These are phyloP conservation scores for Campoletis sonorensis DNA, from an alignment of 1,140 invertebrate species.

Conservation along the genomic window DNA sequence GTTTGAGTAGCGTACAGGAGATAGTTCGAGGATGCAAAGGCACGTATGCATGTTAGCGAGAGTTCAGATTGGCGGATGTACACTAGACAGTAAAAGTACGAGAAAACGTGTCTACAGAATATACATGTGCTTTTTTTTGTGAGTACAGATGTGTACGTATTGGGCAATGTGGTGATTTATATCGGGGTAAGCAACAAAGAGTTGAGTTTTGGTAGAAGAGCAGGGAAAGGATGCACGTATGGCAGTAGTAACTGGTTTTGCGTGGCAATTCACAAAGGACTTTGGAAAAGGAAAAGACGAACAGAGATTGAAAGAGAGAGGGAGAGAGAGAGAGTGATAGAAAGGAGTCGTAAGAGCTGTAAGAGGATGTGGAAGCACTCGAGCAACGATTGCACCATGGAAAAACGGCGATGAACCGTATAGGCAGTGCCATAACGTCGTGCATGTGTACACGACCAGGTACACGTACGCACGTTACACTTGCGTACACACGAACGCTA, in stretches of 20 bases:
- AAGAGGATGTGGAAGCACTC: slow-evolving; percentile 33
- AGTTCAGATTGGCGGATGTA: not conserved
- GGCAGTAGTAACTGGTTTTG: slow-evolving; percentile 17
- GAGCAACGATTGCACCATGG: slow-evolving; percentile 46
- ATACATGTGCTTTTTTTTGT: not conserved
- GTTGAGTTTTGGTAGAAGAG: not conserved
- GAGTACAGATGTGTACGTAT: no score
- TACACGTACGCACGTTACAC: not conserved
- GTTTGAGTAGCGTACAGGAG: not conserved
- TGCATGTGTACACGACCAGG: not conserved
- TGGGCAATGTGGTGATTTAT: not conserved
- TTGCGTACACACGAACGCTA: not conserved
- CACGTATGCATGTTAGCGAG: not conserved
- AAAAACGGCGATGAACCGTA: slow-evolving; percentile 43
- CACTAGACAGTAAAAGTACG: slow-evolving; percentile 15
- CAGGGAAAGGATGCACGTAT: not conserved
- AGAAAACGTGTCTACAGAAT: slow-evolving; percentile 18
- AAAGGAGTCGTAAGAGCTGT: not conserved
- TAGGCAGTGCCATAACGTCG: not conserved
- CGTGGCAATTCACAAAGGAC: slow-evolving; percentile 48
- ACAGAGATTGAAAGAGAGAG: not conserved
- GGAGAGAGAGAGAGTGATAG: not conserved
- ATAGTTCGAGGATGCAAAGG: not conserved
- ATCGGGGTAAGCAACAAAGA: not conserved
- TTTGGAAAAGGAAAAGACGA: slow-evolving; percentile 8